Evolutionary conservation across 2,888 invertebrate species (phyloP), one percentile per base, ranked within the genome.

Genomic region (Sinopyrophorus schimmeli): DNA sequence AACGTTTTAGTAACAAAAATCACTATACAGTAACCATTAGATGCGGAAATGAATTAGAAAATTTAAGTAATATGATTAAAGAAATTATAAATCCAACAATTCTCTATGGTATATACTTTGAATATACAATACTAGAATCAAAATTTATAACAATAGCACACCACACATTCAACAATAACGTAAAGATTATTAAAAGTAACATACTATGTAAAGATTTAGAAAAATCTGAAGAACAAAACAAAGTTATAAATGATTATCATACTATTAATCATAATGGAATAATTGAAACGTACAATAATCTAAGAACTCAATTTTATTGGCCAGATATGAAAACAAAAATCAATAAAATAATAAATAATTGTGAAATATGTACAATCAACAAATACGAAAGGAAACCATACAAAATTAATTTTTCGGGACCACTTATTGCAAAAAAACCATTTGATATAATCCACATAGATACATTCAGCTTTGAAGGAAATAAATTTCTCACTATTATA

Each of bases 341-440:
- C 11, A 55, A 47, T 39, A 50, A 57, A 35, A 28, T 48, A 17
- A 44, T 43, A 18, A 31, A 32, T 34, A 9, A 21, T 6, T 46
- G 46, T 30, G 46, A 46, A 32, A 21, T 10, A 11, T 46, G 38
- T 11, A 4, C 39, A 9, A 1, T 10, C 6, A 39, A 15, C 31
- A 55, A 53, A 18, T 54, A 55, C 31, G 53, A 55, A 17, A 34
- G 54, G 23, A 31, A 54, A n/a, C 50, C 50, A n/a, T 44, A 46
- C 10, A 32, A 40, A 39, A 17, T 27, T 3, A 6, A 9, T 7
- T 10, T 54, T 9, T 27, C 42, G n/a, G 44, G 47, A 18, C 46
- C 54, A 3, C 15, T 47, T 2, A 2, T 51, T 27, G 41, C 54
- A 17, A 42, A 26, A 38, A 46, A 17, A 49, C 49, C 53, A 14